phyloP scores from a whole-genome alignment of 2,888 invertebrate species.

The Apamea epomidion region DNA sequence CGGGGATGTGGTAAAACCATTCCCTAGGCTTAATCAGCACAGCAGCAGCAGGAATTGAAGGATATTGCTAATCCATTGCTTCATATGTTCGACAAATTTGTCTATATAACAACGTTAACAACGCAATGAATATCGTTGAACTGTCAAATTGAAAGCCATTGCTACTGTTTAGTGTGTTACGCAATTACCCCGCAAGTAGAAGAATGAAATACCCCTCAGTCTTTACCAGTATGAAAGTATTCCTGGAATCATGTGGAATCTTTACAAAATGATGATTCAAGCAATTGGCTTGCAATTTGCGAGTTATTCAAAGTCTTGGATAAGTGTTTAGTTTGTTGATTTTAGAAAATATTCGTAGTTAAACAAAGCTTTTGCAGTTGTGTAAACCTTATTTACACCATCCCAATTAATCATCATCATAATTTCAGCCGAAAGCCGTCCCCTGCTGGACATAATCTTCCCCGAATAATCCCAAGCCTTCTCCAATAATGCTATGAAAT shows the following conservation, averaged over 20 bases:
- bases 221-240: neutral
- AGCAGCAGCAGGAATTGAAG: no score
- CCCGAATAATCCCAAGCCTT: neutral
- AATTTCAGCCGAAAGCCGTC: neutral
- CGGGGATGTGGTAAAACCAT: neutral
- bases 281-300: neutral
- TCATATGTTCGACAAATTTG: no score
- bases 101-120: no score
- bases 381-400: no score
- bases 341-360: neutral
- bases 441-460: neutral
- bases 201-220: neutral
- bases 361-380: neutral
- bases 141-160: no score
- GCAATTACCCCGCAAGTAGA: no score
- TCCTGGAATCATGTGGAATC: neutral
- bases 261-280: neutral
- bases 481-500: slow-evolving; percentile 14
- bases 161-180: no score
- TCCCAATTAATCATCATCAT: neutral
- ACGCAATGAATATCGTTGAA: no score
- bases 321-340: neutral
- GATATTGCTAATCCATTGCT: no score
- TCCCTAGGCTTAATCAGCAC: neutral
- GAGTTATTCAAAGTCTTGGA: neutral